Conservation (phyloP, 2,797 vertebrate species). For the Pseudopleuronectes americanus region DNA sequence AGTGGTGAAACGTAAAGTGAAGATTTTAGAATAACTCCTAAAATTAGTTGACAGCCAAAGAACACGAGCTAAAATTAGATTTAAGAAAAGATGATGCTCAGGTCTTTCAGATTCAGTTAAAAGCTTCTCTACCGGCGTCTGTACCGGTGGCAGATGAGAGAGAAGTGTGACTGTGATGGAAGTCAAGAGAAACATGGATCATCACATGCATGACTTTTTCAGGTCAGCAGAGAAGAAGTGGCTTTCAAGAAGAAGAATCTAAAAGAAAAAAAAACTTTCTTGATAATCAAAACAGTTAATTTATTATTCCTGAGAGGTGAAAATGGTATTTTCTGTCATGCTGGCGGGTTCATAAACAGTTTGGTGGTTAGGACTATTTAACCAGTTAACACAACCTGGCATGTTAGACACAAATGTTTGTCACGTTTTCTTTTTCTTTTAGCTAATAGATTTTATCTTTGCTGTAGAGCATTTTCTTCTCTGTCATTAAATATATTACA, state of each 20-base stretch:
- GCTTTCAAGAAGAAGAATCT: constrained; percentile 5
- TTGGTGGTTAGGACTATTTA: no score
- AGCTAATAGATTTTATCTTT: no score
- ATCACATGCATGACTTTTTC: constrained; percentile 50
- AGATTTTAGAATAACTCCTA: constrained; percentile 37
- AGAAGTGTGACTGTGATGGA: constrained; percentile 33
- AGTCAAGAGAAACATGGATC: constrained; percentile 51
- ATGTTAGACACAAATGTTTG: no score
- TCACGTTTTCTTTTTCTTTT: no score
- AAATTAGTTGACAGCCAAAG: constrained; percentile 40
- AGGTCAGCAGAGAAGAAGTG: constrained; percentile 43
- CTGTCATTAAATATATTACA: no score
- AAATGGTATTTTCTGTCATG: no score
- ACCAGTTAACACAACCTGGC: no score
- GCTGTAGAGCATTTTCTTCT: no score
- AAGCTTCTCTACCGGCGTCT: constrained; percentile 27
- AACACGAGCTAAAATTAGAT: constrained; percentile 52
- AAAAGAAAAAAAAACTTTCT: neutral
- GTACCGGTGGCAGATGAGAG: constrained; percentile 47
- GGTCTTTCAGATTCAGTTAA: constrained; percentile 51
- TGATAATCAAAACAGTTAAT: constrained; percentile 5
- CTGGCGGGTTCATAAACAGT: no score
- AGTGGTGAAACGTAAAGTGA: neutral
- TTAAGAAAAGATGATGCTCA: constrained; percentile 28
- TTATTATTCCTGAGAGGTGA: no score